Evolutionary conservation across 2,113 vertebrate genomes (phyloP).

Genomic region (Channa maculata): DNA sequence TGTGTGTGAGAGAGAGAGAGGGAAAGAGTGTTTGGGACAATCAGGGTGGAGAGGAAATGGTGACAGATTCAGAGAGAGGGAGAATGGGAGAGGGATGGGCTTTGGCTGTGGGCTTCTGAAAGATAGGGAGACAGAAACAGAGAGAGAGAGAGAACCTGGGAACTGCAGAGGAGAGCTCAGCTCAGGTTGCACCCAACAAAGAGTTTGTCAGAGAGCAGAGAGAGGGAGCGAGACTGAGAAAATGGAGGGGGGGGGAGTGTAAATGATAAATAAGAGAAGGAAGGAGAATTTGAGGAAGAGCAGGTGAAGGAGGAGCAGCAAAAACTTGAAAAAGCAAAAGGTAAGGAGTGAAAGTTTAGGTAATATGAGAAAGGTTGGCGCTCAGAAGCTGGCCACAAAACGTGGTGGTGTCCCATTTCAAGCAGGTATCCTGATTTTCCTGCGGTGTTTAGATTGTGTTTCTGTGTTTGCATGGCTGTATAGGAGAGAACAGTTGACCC

Average conservation of each 20-base stretch:
- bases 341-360: constrained; percentile 34
- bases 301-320: constrained; percentile 30
- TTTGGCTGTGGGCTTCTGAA: constrained; percentile 62
- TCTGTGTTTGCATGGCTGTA: background rate
- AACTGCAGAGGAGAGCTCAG: constrained; percentile 66
- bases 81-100: constrained; percentile 40
- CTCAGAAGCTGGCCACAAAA: background rate
- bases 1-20: constrained; percentile 25
- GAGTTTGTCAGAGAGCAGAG: constrained; percentile 57
- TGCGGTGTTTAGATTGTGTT: background rate
- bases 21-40: constrained; percentile 41
- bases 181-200: constrained; percentile 80
- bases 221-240: constrained; percentile 28
- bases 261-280: constrained; percentile 5
- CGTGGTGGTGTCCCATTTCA: constrained; percentile 49
- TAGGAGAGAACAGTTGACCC: background rate
- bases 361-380: constrained; percentile 23
- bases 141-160: constrained; percentile 71
- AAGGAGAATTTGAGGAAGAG: background rate
- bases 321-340: background rate
- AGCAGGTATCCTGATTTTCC: constrained; percentile 63
- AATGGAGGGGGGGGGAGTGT: constrained; percentile 19
- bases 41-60: constrained; percentile 77
- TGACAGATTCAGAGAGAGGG: constrained; percentile 74
- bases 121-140: constrained; percentile 45